phyloP scores from a whole-genome alignment of 1,140 invertebrate species.

The Leguminivora glycinivorella region DNA sequence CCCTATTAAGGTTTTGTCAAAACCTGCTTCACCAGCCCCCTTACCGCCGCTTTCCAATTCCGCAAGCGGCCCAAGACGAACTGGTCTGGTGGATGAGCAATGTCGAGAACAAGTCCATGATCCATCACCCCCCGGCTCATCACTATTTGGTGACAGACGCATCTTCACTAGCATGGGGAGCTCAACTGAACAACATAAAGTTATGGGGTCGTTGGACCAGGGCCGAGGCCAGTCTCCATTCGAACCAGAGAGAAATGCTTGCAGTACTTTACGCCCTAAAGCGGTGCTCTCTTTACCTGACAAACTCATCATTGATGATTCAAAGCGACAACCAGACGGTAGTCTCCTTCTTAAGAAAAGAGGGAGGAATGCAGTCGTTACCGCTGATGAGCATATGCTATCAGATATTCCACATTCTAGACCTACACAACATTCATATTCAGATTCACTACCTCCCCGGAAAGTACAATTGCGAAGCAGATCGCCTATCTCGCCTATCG shows the following conservation, averaged over 20 bases:
- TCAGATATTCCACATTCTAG: not conserved
- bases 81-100: not conserved
- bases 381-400: not conserved
- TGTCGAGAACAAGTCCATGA: not conserved
- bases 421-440: not conserved
- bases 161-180: not conserved
- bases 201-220: not conserved
- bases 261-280: not conserved
- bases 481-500: no score
- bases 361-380: not conserved
- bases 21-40: not conserved
- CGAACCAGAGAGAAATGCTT: not conserved
- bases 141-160: conserved; percentile 13
- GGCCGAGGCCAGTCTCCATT: not conserved
- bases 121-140: not conserved
- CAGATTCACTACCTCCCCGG: not conserved
- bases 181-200: not conserved
- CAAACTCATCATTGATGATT: not conserved
- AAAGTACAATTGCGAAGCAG: not conserved
- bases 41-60: no score
- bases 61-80: not conserved
- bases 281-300: not conserved
- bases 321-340: not conserved
- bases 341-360: not conserved
- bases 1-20: not conserved